Conservation (phyloP, 30 jellyfish, hydroid and myxozoan genomes). For the Aurelia coerulea region DNA sequence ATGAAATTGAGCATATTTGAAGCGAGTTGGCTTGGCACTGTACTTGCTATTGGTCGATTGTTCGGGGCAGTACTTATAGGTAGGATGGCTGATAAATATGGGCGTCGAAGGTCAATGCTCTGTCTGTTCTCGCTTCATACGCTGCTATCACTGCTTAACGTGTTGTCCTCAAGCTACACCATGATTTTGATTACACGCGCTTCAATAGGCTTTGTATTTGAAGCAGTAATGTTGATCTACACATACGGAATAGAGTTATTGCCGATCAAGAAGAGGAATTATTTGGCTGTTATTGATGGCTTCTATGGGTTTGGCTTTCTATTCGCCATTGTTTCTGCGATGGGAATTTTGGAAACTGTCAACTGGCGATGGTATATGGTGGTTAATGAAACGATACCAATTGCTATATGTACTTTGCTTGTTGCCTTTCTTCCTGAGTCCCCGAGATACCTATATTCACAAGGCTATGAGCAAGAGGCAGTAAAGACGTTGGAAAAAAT, state of each 20-base stretch:
- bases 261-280: constrained; percentile 15
- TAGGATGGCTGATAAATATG: constrained; percentile 19
- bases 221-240: not conserved
- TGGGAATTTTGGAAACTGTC: not conserved
- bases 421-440: not conserved
- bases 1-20: not conserved
- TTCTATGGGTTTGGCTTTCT: not conserved
- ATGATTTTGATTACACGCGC: constrained; percentile 4
- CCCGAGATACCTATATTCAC: not conserved
- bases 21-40: constrained; percentile 13
- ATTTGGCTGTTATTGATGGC: not conserved
- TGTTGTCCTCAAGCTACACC: constrained; percentile 4
- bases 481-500: not conserved
- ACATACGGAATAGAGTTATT: constrained; percentile 16
- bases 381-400: not conserved
- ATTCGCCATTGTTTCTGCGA: not conserved
- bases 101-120: constrained; percentile 1
- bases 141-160: not conserved
- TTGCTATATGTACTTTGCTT: not conserved
- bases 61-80: constrained; percentile 1
- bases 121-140: not conserved
- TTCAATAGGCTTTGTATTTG: not conserved
- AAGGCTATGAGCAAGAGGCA: not conserved
- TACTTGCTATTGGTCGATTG: not conserved
- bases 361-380: constrained; percentile 15